phyloP scores from a whole-genome alignment of 2,113 vertebrate species.

The Nothobranchius kuhntae region DNA sequence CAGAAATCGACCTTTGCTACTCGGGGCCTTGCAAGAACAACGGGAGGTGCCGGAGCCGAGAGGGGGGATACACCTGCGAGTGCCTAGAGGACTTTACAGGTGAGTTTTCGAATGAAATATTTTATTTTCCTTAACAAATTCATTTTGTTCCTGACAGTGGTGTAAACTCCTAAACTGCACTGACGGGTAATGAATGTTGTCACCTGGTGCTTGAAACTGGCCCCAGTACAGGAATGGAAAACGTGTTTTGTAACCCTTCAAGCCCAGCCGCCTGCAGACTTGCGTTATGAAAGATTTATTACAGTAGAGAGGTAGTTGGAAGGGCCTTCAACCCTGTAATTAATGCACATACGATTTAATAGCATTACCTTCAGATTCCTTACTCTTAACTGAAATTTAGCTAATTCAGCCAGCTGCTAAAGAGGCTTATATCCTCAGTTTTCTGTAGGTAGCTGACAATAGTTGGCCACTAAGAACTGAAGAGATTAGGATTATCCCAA shows the following conservation, averaged over 20 bases:
- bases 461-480: too few species aligned
- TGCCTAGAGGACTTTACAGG: constrained; percentile 92
- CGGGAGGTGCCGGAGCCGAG: constrained; percentile 88
- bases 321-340: constrained; percentile 8
- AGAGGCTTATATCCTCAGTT: too few species aligned
- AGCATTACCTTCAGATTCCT: not conserved
- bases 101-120: constrained; percentile 44
- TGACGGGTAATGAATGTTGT: constrained; percentile 38
- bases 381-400: too few species aligned
- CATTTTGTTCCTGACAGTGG: not conserved
- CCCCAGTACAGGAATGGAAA: constrained; percentile 29
- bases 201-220: constrained; percentile 39
- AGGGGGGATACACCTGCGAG: constrained; percentile 93
- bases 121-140: too few species aligned
- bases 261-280: constrained; percentile 3
- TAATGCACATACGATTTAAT: not conserved
- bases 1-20: constrained; percentile 95
- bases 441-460: too few species aligned
- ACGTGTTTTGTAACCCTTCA: constrained; percentile 18
- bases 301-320: constrained; percentile 18
- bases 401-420: too few species aligned
- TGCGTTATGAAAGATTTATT: constrained; percentile 30
- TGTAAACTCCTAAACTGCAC: constrained; percentile 31
- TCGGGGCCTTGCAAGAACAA: constrained; percentile 89
- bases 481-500: too few species aligned